Evolutionary conservation across 2,888 invertebrate species (phyloP).

Genomic region (Drosophila robusta): DNA sequence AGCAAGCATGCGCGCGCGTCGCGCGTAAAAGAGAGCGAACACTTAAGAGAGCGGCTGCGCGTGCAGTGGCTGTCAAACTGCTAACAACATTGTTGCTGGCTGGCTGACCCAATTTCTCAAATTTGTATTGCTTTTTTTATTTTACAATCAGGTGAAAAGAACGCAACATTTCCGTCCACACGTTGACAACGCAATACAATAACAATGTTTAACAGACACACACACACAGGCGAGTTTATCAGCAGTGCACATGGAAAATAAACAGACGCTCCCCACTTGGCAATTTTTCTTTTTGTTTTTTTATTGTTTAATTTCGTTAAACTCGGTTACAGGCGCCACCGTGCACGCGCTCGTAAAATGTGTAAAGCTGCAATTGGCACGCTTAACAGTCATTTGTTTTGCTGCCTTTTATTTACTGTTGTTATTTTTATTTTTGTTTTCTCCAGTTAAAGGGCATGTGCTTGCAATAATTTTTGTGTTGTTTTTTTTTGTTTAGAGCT

Average conservation of each 20-base stretch:
- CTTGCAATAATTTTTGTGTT: constrained; percentile 3
- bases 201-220: constrained; percentile 20
- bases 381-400: constrained; percentile 55
- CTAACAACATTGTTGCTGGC: constrained; percentile 46
- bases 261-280: constrained; percentile 28
- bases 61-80: constrained; percentile 34
- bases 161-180: constrained; percentile 46
- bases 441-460: constrained; percentile 29
- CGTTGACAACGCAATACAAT: constrained; percentile 27
- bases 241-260: constrained; percentile 43
- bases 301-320: constrained; percentile 65
- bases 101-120: constrained; percentile 49
- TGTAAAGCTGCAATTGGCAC: constrained; percentile 61
- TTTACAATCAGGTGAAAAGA: constrained; percentile 38
- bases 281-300: constrained; percentile 10
- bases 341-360: constrained; percentile 66
- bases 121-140: constrained; percentile 34
- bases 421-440: neutral
- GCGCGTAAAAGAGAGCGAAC: neutral
- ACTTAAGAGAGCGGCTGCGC: neutral
- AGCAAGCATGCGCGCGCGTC: neutral
- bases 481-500: neutral
- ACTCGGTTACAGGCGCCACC: constrained; percentile 64
- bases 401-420: constrained; percentile 16
- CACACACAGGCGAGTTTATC: constrained; percentile 32